Percentiles rank a stretch among this genome's conserved stretches.
These are phyloP conservation scores for Hirtodrosophila cameraria DNA, from an alignment of 2,888 invertebrate genomes.

Conservation along the genomic window DNA sequence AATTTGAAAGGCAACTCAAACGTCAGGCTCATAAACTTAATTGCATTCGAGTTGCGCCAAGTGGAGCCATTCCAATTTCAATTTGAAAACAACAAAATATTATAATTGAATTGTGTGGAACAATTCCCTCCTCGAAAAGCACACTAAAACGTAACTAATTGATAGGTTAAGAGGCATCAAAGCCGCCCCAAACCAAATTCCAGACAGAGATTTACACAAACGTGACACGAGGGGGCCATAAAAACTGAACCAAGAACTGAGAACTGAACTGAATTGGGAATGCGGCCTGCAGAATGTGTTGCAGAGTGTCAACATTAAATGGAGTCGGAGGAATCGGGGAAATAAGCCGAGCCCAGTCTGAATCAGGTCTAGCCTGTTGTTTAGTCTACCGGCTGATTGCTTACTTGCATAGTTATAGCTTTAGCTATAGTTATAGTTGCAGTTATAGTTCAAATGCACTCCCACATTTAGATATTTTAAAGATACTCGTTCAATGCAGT, in stretches of 20 bases:
- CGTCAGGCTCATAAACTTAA: conserved; percentile 33
- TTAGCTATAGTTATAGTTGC: conserved; percentile 46
- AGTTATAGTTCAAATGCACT: too few species aligned
- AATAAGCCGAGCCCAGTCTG: not conserved
- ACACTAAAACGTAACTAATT: too few species aligned
- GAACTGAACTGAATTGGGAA: too few species aligned
- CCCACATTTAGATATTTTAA: conserved; percentile 54
- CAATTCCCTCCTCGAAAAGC: not conserved
- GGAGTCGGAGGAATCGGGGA: not conserved
- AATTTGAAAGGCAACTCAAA: not conserved
- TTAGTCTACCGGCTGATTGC: too few species aligned
- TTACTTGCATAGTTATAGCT: too few species aligned
- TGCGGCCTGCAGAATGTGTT: conserved; percentile 27
- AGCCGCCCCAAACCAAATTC: conserved; percentile 19
- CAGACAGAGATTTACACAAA: conserved; percentile 59
- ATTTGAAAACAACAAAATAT: conserved; percentile 16
- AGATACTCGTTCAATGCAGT: conserved; percentile 36
- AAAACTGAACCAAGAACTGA: too few species aligned
- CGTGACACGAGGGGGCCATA: conserved; percentile 69
- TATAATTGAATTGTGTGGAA: conserved; percentile 58
- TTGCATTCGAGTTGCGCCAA: conserved; percentile 45
- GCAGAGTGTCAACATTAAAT: conserved; percentile 52
- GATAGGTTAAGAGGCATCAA: conserved; percentile 77
- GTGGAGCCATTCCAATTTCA: conserved; percentile 19
- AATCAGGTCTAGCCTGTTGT: not conserved